Evolutionary conservation across 2,888 invertebrate species (phyloP), one percentile per base, ranked within the genome.

Genomic region (Cinara cedri): DNA sequence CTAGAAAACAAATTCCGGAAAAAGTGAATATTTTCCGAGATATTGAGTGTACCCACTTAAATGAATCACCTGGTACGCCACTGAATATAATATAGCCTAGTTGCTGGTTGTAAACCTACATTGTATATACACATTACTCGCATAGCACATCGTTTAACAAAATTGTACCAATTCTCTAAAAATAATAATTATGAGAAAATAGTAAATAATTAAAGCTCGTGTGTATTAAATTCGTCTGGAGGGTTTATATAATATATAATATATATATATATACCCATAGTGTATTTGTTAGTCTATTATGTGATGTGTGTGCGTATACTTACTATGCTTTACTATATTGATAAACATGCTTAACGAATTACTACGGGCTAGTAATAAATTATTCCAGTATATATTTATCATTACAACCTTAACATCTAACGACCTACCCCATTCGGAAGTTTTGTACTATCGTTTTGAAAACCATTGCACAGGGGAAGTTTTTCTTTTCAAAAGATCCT

Each of bases 401-500:
- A n/a, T 34, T 34, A 68, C 57, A 78, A 21, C 55, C 46, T 78
- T 60, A 78, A 68, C 76, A 60, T 78, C 68, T 68, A 51, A 78
- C 51, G 76, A 78, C 76, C 76, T 78, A 78, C 68, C 76, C 57
- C 49, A 78, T 78, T 57, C 42, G 34, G 16, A 68, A 66, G 68
- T 78, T 68, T 68, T 49, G 68, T 60, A 70, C 60, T n/a, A 60
- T 46, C 68, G 76, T 78, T 68, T 78, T 60, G n/a, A 60, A 60
- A 46, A 49, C 60, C 60, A 42, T 21, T 1, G 55, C 57, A 11
- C 57, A 11, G 68, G 60, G 19, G 49, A 46, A 24, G 54, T 34
- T 68, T 78, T 78, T 57, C 57, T 68, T 68, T 68, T 68, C 68
- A 68, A 70, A 78, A 76, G 75, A 78, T 57, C 76, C 68, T 68